These are phyloP conservation scores for Leptinotarsa rubiginosa DNA, from an alignment of 2,888 invertebrate genomes.

Conservation along the genomic window DNA sequence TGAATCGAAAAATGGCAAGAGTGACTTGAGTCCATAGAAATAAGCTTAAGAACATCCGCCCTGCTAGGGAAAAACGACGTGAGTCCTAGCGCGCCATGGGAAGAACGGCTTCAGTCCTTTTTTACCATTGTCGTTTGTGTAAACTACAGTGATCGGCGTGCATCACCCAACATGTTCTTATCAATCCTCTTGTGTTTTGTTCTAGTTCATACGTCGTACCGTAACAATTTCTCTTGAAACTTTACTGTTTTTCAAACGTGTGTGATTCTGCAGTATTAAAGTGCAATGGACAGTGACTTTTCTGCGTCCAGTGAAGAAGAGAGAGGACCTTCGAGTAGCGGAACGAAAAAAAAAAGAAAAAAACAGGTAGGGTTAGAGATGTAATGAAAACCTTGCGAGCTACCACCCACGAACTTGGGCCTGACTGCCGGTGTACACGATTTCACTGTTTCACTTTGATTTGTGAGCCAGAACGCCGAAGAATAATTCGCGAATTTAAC, in stretches of 20 bases:
- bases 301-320: constrained; percentile 3
- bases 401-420: constrained; percentile 23
- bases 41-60: too few species aligned
- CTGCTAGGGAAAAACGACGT: too few species aligned
- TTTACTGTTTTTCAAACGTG: not conserved
- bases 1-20: too few species aligned
- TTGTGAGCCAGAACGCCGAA: constrained; percentile 20
- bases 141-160: not conserved
- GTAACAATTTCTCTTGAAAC: constrained; percentile 1
- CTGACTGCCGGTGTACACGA: constrained; percentile 21
- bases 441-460: constrained; percentile 24
- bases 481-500: constrained; percentile 24
- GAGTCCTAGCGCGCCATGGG: not conserved
- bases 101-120: constrained; percentile 2
- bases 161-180: not conserved
- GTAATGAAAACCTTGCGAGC: constrained; percentile 8
- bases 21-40: too few species aligned
- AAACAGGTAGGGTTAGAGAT: constrained; percentile 7
- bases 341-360: constrained; percentile 1
- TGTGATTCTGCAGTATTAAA: constrained; percentile 6
- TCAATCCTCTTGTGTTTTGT: constrained; percentile 1
- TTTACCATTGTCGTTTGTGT: not conserved
- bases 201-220: not conserved
- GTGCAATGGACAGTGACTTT: constrained; percentile 17
- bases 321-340: not conserved